Base-by-base conservation (phyloP, 2,797 vertebrate genomes). In the Setipinna tenuifilis region DNA sequence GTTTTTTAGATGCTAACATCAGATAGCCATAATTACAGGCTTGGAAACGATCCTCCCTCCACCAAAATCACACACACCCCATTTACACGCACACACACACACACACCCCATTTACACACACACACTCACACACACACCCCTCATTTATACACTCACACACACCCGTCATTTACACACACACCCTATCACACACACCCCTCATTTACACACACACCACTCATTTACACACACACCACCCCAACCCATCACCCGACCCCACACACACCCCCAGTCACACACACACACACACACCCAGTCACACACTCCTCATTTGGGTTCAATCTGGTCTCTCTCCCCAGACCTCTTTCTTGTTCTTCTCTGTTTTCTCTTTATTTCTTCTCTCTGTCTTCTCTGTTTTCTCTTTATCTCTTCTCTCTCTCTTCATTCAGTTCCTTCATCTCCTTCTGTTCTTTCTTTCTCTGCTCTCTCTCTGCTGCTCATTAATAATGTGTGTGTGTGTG, bases 401-500 rank as follows among this genome's bases (percentile, higher is more conserved):
- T n/a, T n/a, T n/a, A n/a, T n/a, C n/a, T n/a, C n/a, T n/a, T n/a
- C n/a, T n/a, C n/a, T 54, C 58, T 59, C 58, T 59, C 17, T 21
- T 59, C 19, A 59, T 17, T 57, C 54, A 12, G 54, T 2, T 57
- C 54, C 11, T 59, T 19, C 6, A 1, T 59, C 21, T 21, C 35
- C 35, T 2, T 41, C 35, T 41, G 35, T 0, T 23, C 3, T 23
- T 23, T 19, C 12, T 46, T 16, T 25, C 41, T 28, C n/a, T 41
- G n/a, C 68, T 50, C 16, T 46, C 41, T 78, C 50, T 57, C 65
- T 75, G 35, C 48, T 21, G 31, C 46, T n/a, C 84, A 81, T 84
- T 84, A 87, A 88, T 85, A 82, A 23, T 65, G 23, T 28, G 23
- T 14, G 62, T 65, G 62, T 65, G 62, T 65, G 23, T 65, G 62